Evolutionary conservation across 2,113 vertebrate genomes (phyloP).

Genomic region (Scophthalmus maximus): DNA sequence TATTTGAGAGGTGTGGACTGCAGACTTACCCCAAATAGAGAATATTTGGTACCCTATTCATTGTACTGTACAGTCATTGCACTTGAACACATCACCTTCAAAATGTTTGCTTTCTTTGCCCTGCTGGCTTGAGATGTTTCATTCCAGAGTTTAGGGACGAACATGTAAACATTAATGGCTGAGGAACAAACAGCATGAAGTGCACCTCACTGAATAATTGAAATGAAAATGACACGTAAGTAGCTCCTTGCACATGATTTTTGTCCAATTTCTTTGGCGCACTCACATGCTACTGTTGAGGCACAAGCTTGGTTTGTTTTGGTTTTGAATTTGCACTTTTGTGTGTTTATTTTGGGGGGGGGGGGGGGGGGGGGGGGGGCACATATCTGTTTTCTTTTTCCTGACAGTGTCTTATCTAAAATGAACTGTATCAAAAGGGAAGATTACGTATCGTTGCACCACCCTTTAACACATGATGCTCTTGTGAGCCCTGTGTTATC

Average conservation of each 20-base stretch:
- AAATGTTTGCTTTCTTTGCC: slow-evolving; percentile 17
- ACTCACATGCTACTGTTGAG: slow-evolving; percentile 34
- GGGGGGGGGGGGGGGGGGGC: too few species aligned
- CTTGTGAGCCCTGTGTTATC: slow-evolving; percentile 13
- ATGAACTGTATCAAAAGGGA: slow-evolving; percentile 62
- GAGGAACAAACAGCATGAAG: slow-evolving; percentile 49
- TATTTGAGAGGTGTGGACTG: slow-evolving; percentile 18
- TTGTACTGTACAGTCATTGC: slow-evolving; percentile 49
- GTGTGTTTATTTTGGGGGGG: slow-evolving; percentile 1
- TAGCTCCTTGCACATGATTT: slow-evolving; percentile 53
- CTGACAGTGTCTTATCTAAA: slow-evolving; percentile 58
- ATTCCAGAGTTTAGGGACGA: slow-evolving; percentile 25
- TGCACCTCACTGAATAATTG: slow-evolving; percentile 29
- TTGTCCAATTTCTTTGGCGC: slow-evolving; percentile 18
- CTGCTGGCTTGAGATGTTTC: slow-evolving; percentile 18
- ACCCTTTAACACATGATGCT: slow-evolving; percentile 21
- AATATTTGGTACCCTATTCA: slow-evolving; percentile 32
- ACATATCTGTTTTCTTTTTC: slow-evolving; percentile 47
- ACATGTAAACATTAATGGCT: slow-evolving; percentile 44
- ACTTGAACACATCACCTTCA: slow-evolving; percentile 34
- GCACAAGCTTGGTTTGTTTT: slow-evolving; percentile 33
- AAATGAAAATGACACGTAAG: slow-evolving; percentile 15
- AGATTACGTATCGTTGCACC: slow-evolving; percentile 31
- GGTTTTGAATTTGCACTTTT: slow-evolving; percentile 60
- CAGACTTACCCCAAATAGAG: slow-evolving; percentile 6